Evolutionary conservation across 2,888 invertebrate species (phyloP).

Genomic region (Cenopis cana): DNA sequence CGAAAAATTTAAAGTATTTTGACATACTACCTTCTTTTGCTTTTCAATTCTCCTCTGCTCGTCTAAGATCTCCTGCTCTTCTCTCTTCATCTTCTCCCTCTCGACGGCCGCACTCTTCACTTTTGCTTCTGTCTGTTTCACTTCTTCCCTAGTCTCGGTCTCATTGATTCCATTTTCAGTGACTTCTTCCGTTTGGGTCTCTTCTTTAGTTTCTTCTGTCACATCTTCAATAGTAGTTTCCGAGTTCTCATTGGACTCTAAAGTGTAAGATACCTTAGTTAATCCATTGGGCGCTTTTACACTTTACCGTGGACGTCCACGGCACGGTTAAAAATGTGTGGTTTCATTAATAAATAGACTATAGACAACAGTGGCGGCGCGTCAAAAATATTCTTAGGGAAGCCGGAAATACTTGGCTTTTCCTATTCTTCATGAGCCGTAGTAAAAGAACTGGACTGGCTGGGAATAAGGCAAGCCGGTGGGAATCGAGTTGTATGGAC

Average conservation of each 20-base stretch:
- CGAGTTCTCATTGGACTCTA: conserved; percentile 26
- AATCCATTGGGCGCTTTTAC: no score
- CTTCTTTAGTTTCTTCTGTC: conserved; percentile 39
- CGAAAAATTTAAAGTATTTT: neutral
- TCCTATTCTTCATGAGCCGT: no score
- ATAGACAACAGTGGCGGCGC: no score
- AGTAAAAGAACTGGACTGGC: no score
- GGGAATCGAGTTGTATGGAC: no score
- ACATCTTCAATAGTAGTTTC: conserved; percentile 44
- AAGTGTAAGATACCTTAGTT: neutral
- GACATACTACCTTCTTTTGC: conserved; percentile 67
- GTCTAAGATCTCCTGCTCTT: conserved; percentile 63
- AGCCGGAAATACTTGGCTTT: no score
- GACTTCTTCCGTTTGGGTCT: conserved; percentile 22
- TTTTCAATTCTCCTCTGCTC: conserved; percentile 68
- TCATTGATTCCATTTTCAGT: neutral
- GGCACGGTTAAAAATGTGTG: no score
- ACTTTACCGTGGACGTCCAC: no score
- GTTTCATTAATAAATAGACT: no score
- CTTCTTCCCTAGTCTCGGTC: conserved; percentile 31
- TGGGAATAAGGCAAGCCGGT: no score
- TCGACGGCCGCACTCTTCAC: conserved; percentile 53
- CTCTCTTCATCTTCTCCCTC: conserved; percentile 60
- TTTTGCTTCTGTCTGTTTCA: conserved; percentile 47
- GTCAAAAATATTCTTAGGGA: no score